Conservation (phyloP, 2,888 invertebrate species). For the Xestia c-nigrum region DNA sequence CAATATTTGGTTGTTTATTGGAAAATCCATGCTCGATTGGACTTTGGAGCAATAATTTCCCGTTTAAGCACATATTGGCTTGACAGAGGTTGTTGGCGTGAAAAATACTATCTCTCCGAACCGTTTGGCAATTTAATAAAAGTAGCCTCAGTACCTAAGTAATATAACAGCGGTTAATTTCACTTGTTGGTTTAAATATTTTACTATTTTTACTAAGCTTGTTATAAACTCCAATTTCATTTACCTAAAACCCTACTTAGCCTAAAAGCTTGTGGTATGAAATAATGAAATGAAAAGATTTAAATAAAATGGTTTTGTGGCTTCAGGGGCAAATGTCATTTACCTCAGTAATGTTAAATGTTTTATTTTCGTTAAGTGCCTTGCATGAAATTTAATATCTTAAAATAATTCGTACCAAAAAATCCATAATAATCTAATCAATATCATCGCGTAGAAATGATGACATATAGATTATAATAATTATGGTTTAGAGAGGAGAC, state of each 20-base stretch:
- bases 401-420: neutral
- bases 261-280: neutral
- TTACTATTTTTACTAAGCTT: neutral
- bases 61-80: neutral
- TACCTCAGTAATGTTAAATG: neutral
- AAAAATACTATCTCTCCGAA: neutral
- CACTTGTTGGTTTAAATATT: neutral
- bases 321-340: neutral
- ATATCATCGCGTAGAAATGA: neutral
- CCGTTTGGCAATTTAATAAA: neutral
- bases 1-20: neutral
- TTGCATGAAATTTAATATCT: neutral
- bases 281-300: neutral
- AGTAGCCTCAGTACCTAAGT: neutral
- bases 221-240: neutral
- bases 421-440: neutral
- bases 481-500: too few relatives aligned
- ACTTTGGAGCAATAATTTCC: neutral
- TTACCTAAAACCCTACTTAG: neutral
- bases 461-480: neutral
- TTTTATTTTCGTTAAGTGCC: too few relatives aligned
- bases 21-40: neutral
- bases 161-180: neutral
- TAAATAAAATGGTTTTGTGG: neutral
- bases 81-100: too few relatives aligned